A percentile compares a stretch with the other conserved stretches of the same genome.
These are phyloP conservation scores for Pseudorhombus dupliciocellatus DNA, from an alignment of 2,113 vertebrate genomes.

Conservation along the genomic window DNA sequence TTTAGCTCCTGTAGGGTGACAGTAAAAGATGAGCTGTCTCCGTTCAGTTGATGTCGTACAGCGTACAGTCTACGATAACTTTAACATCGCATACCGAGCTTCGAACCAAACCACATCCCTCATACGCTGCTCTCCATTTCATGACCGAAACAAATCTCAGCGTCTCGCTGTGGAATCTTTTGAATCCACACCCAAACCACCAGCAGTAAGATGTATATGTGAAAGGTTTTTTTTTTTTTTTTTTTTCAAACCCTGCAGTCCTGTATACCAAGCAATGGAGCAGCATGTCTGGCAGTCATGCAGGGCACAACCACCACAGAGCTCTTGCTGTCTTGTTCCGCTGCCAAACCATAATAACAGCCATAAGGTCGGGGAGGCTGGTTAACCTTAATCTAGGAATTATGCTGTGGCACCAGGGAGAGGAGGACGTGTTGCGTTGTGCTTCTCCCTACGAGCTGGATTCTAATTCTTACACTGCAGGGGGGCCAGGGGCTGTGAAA, in stretches of 20 bases:
- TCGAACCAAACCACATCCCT: conserved; percentile 48
- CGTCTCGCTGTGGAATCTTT: conserved; percentile 60
- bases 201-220: conserved; percentile 49
- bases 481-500: background rate
- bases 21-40: background rate
- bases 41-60: background rate
- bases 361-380: conserved; percentile 69
- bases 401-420: conserved; percentile 66
- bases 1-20: background rate
- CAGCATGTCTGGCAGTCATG: conserved; percentile 48
- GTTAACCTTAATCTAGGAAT: conserved; percentile 78
- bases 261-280: conserved; percentile 39
- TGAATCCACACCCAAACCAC: conserved; percentile 65
- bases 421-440: conserved; percentile 55
- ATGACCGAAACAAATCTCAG: conserved; percentile 57
- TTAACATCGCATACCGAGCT: background rate
- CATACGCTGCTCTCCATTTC: conserved; percentile 47
- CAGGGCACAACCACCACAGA: conserved; percentile 59
- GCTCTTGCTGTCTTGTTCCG: conserved; percentile 65
- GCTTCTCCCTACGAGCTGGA: conserved; percentile 42
- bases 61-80: background rate
- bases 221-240: conserved; percentile 19
- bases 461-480: conserved; percentile 18
- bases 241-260: conserved; percentile 27
- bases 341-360: conserved; percentile 74